Evolutionary conservation across 2,797 vertebrate genomes (phyloP), one percentile per base, ranked within the genome.

Genomic region (Hypotaenidia philippensis): DNA sequence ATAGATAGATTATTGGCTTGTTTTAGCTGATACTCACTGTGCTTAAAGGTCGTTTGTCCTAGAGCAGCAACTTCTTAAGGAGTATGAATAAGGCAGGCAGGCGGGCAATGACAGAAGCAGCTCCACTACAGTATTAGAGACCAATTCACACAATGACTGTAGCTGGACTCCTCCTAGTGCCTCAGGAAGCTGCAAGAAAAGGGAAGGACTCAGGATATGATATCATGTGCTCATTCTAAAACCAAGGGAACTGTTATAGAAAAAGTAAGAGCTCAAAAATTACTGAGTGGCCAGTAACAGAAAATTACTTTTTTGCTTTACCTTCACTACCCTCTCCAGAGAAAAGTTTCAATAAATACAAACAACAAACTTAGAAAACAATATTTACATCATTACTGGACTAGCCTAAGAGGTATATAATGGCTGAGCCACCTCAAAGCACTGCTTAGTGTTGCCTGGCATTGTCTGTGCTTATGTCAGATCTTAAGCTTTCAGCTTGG

Each of bases 151-250:
- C 6, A 15, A 52, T 88, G 84, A 93, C 79, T 92, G 65, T 45
- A 63, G 68, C 74, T 52, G 90, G 59, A 85, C 66, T 79, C 71
- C 93, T 96, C 88, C 96, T 89, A 89, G 70, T 80, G 74, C 81
- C 89, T 94, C 71, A 76, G 70, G 92, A 88, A 88, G 68, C 79
- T 68, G 77, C 38, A 82, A 76, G 71, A 89, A 93, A 93, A 93
- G 91, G 96, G 95, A 96, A 96, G 92, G 94, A 85, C 91, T 96
- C 96, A 96, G 96, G 97, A 97, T 96, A 86, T 97, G 96, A 97
- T 93, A 94, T 97, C 96, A 97, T 89, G 26, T 8, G 2, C 45
- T 91, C 36, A 29, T 74, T 93, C 85, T 94, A 45, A 94, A 93
- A 90, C 87, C 87, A 83, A 96, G 89, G 93, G 97, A 97, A 94